Evolutionary conservation across 2,888 invertebrate species (phyloP), one percentile per base, ranked within the genome.

Genomic region (Pollenia angustigena): DNA sequence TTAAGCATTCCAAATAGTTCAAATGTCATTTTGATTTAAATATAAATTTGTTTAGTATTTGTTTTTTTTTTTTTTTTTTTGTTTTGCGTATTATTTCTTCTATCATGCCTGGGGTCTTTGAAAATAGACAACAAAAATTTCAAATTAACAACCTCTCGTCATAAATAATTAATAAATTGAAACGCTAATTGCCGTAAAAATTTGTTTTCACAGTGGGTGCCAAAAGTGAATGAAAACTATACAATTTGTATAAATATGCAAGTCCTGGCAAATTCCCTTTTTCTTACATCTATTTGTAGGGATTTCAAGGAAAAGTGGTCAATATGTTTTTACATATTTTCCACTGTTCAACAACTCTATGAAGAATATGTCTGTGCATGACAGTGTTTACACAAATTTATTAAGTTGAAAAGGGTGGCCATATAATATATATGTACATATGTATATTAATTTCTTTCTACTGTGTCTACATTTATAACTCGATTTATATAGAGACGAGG

Each of bases 161-260:
- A 62, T 78, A 56, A 78, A 83, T 71, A 54, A 78, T 64, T 83
- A 76, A 76, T 76, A 82, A 82, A 76, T 54, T 50, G 42, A 69
- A 54, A 10, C 62, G n/a, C 44, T 80, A 80, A 80, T 80, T 80
- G 80, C 71, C 32, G 42, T 52, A n/a, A 18, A 48, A 74, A 74
- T 48, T 12, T 32, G 4, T 12, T 40, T 46, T 56, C 50, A 81
- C 81, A 81, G 81, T 74, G 23, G 48, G 6, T 48, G 56, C 10
- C 48, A 66, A 74, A 74, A 58, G n/a, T n/a, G 6, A 3, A 0
- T 3, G 10, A 42, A 56, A 56, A 56, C 32, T 6, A 6, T 6
- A n/a, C 14, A 16, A 10, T 40, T 14, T n/a, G 4, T 8, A 9
- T 7, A 60, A 14, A 62, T 18, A n/a, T 16, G 11, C 8, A 40